Base-by-base conservation (phyloP, 2,888 invertebrate species). In the Caenorhabditis imperialis region DNA sequence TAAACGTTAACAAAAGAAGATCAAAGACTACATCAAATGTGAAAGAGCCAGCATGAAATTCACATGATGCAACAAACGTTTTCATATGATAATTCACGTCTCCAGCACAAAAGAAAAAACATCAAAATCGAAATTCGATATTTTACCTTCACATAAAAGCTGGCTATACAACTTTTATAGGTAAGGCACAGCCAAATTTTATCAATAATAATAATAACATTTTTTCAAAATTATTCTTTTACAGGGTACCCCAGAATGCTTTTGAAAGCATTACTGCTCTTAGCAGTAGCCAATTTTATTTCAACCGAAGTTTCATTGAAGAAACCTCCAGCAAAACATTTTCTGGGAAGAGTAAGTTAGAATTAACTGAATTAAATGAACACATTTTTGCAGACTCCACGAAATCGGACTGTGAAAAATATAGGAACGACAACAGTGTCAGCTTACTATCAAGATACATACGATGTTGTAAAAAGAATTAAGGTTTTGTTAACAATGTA, bases 241-340 rank as follows among this genome's bases (percentile, higher is more conserved):
- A 4, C 25, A 47, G 47, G 27, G 27, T 47, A 44, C 25, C 47
- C 27, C 47, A 47, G n/a, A 47, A 47, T 47, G 47, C 47, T 25
- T n/a, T 27, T 47, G 1, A 25, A 16, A 47, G 27, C 27, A 47
- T 27, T 47, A 2, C n/a, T 47, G 25, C 25, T 16, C 14, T 27
- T 47, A 6, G 23, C 27, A 4, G 27, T 6, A n/a, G 3, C 12
- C 8, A n/a, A n/a, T n/a, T n/a, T n/a, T n/a, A n/a, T n/a, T n/a
- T n/a, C n/a, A n/a, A n/a, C n/a, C n/a, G n/a, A n/a, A n/a, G n/a
- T n/a, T n/a, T n/a, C n/a, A n/a, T n/a, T n/a, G n/a, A n/a, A n/a
- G n/a, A n/a, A n/a, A n/a, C n/a, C n/a, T n/a, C n/a, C n/a, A n/a
- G n/a, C n/a, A n/a, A n/a, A n/a, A n/a, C n/a, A n/a, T n/a, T n/a